Evolutionary conservation across 2,797 vertebrate species (phyloP).

Genomic region (Thamnophis elegans): DNA sequence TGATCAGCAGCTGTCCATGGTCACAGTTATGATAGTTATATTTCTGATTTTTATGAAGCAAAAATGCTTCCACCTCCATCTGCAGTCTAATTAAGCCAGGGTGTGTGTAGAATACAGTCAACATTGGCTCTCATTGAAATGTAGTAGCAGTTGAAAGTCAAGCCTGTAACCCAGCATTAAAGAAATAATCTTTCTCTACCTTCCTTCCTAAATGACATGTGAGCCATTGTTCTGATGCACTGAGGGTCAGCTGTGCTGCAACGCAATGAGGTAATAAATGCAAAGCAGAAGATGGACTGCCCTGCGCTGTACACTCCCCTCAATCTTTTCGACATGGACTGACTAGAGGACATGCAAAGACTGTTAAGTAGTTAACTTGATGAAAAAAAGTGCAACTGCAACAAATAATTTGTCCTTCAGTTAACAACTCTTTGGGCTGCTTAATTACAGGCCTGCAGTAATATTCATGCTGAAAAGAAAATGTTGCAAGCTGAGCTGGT

Average conservation of each 20-base stretch:
- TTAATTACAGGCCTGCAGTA: slow-evolving; percentile 62
- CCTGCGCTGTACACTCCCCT: slow-evolving; percentile 58
- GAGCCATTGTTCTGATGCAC: slow-evolving; percentile 55
- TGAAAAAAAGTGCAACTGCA: slow-evolving; percentile 42
- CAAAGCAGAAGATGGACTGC: slow-evolving; percentile 64
- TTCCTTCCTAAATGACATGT: slow-evolving; percentile 28
- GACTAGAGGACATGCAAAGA: slow-evolving; percentile 64
- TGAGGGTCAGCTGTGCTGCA: slow-evolving; percentile 42
- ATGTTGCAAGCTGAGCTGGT: slow-evolving; percentile 18
- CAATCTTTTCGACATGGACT: slow-evolving; percentile 61
- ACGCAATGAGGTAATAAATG: slow-evolving; percentile 61
- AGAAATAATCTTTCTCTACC: slow-evolving; percentile 32
- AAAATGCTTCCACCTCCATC: slow-evolving; percentile 1
- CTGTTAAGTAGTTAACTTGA: slow-evolving; percentile 69
- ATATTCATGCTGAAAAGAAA: slow-evolving; percentile 18
- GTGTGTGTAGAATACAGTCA: neutral
- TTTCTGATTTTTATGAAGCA: slow-evolving; percentile 21
- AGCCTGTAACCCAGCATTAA: slow-evolving; percentile 14
- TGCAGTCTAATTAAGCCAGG: neutral
- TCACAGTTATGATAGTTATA: slow-evolving; percentile 6
- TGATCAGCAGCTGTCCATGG: neutral
- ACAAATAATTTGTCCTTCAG: slow-evolving; percentile 47
- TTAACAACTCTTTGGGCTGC: slow-evolving; percentile 51
- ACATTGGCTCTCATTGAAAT: slow-evolving; percentile 31
- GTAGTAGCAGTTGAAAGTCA: slow-evolving; percentile 11